Base-by-base conservation (phyloP, 2,888 invertebrate species). In the Pyralis farinalis region DNA sequence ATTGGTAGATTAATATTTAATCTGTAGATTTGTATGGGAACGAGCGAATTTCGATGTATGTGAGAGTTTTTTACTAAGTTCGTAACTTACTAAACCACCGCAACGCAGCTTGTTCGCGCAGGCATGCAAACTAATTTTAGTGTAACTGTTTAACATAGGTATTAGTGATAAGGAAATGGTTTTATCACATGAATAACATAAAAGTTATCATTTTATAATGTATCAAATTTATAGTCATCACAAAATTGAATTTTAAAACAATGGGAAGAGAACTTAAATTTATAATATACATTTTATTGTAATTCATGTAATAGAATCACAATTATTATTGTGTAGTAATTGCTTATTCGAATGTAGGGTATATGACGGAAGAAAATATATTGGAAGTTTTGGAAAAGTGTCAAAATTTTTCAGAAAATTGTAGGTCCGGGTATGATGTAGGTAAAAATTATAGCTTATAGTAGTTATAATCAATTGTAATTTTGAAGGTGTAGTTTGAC, bases 401-500 rank as follows among this genome's bases (percentile, higher is more conserved):
- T 87, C 87, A 86, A 87, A 87, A 78, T 68, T 75, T 74, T 73
- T 72, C 66, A 67, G 65, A 68, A 70, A 64, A 58, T 61, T 16
- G 58, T 84, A 79, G 77, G 65, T 75, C 72, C 64, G 64, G 69
- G 64, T 75, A 69, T 71, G 75, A 70, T 67, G 63, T 84, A 84
- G 82, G 68, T 84, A 77, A 83, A 82, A 75, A 55, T 77, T 81
- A 85, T 85, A 87, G 88, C 86, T 84, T 88, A 82, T 66, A 63
- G 80, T 88, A 88, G 85, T 85, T 83, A 82, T 86, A 86, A 85
- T 83, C 84, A 81, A 84, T 73, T 80, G 81, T 85, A 83, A 83
- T 87, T 82, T 83, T 79, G 81, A 83, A 83, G 77, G 81, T 86
- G 87, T 88, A 88, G 87, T 88, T 87, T 88, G 84, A 86, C 85